phyloP scores from a whole-genome alignment of 2,888 invertebrate genomes.

The Polietes domitor region DNA sequence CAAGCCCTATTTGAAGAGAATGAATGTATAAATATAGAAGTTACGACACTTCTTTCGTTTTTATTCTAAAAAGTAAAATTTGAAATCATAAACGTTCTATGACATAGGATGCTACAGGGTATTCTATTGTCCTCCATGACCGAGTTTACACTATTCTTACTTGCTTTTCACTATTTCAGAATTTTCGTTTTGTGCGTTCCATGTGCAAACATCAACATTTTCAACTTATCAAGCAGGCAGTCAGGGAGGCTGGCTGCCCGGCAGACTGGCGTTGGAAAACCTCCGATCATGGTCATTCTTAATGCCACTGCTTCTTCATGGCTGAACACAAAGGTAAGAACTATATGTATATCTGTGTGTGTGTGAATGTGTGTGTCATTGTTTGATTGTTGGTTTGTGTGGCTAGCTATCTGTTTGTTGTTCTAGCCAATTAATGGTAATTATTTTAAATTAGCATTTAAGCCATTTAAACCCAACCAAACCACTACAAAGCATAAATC shows the following conservation, averaged over 20 bases:
- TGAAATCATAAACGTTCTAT: too few species aligned
- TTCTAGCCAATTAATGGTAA: slow-evolving; percentile 72
- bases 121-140: too few species aligned
- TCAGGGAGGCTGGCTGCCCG: too few species aligned
- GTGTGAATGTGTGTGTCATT: background rate
- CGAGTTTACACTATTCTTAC: too few species aligned
- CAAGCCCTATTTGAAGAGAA: too few species aligned
- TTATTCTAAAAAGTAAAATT: too few species aligned
- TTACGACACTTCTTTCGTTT: too few species aligned
- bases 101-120: too few species aligned
- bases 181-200: background rate
- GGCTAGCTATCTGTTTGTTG: slow-evolving; percentile 24
- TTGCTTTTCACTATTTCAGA: too few species aligned
- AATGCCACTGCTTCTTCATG: background rate
- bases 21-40: too few species aligned
- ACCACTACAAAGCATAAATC: slow-evolving; percentile 31
- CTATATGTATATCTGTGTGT: background rate
- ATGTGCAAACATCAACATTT: slow-evolving; percentile 12
- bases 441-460: slow-evolving; percentile 74
- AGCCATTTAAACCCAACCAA: slow-evolving; percentile 27
- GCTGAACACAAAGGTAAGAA: background rate
- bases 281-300: slow-evolving; percentile 2
- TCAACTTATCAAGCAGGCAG: slow-evolving; percentile 1
- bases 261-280: background rate
- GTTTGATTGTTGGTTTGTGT: background rate